Base-by-base conservation (phyloP, 2,888 invertebrate species). In the Harmothoe impar region DNA sequence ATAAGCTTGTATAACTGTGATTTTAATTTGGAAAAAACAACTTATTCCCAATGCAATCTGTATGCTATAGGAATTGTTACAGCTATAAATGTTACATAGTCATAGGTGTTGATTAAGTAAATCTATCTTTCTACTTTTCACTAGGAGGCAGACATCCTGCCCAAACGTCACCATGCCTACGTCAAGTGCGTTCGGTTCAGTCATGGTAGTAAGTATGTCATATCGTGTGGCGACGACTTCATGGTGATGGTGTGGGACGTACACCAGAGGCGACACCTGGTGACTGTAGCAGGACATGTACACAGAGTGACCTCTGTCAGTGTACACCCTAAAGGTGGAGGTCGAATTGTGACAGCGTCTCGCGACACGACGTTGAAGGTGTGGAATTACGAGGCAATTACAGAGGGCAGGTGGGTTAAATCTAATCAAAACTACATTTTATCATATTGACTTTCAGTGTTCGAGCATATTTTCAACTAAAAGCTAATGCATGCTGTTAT, bases 151-250 rank as follows among this genome's bases (percentile, higher is more conserved):
- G 77, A 89, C n/a, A 31, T 78, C 20, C 52, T 89, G 23, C n/a
- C 51, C 52, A 89, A 78, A 25, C 25, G 23, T 29, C 91, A 91
- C 89, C 84, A 62, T 43, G 91, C 89, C 25, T 91, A 91, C 89
- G 77, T 91, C 25, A 84, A 90, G 81, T 72, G 91, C 29, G 84
- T 91, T 12, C 51, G 29, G 23, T 91, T 72, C 78, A 90, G 88
- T 0, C 23, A 33, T 31, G 89, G 90, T 56, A 88, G 91, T n/a
- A 25, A 25, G 0, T 23, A 68, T 5, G 23, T 91, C 51, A 25
- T 91, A 1, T 91, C 91, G 15, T 91, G 91, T 52, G 89, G 90
- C 25, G 91, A 89, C 56, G 91, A 91, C 85, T 85, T 89, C 68
- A 84, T 89, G 43, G 20, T 91, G 15, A 91, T 90, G 52, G 81